phyloP scores from a whole-genome alignment of 2,888 invertebrate species.

The Leucania comma region DNA sequence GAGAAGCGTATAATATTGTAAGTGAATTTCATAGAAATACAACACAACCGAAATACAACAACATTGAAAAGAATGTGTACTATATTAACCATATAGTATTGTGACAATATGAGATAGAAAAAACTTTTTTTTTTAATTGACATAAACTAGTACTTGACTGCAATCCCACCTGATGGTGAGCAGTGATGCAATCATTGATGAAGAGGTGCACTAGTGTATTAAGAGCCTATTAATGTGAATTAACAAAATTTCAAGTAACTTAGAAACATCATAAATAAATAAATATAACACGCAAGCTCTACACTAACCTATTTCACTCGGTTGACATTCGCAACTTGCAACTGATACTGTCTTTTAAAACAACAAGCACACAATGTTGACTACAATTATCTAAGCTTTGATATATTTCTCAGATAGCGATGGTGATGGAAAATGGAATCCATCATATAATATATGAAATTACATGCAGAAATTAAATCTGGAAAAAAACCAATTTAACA shows the following conservation, averaged over 20 bases:
- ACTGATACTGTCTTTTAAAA: constrained; percentile 5
- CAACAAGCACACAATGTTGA: background rate
- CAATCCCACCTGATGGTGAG: too few relatives aligned
- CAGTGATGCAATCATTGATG: too few relatives aligned
- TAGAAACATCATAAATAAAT: too few relatives aligned
- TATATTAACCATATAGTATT: background rate
- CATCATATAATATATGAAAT: background rate
- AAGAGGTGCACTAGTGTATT: too few relatives aligned
- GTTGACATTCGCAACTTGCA: constrained; percentile 6
- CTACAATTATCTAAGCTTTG: background rate
- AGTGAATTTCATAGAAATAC: constrained; percentile 20
- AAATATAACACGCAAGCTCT: background rate
- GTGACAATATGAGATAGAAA: background rate
- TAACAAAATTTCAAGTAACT: too few relatives aligned
- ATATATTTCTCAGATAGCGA: background rate
- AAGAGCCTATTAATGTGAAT: too few relatives aligned
- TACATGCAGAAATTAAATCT: background rate
- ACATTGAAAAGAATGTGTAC: background rate
- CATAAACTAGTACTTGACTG: too few relatives aligned
- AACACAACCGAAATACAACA: background rate
- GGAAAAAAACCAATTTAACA: background rate
- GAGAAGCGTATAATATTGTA: constrained; percentile 27
- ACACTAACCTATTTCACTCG: background rate
- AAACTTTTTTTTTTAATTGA: too few relatives aligned
- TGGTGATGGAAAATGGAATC: background rate